Evolutionary conservation across 2,888 invertebrate species (phyloP), one percentile per base, ranked within the genome.

Genomic region (Helleia helle): DNA sequence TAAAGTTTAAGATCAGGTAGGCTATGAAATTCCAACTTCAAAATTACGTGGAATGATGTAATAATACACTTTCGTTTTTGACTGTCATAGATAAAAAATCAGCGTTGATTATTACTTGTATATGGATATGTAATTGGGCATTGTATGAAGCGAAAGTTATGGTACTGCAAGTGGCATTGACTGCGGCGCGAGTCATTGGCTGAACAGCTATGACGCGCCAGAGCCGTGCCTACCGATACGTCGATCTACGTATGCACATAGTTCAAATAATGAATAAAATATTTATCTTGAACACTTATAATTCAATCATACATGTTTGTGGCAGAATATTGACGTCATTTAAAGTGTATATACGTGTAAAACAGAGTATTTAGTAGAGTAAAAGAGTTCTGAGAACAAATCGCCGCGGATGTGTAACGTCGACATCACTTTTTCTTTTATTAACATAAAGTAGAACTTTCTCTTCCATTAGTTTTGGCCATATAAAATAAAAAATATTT

Each of bases 81-180:
- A 11, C 18, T 11, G 7, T 22, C 12, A 22, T 7, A 22, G 34
- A 34, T 12, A 34, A 34, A n/a, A 22, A 22, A 8, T 8, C 22
- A 3, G 17, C 22, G 22, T 7, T 8, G 5, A 22, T 22, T 30
- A 11, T n/a, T 26, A 34, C 18, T 22, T 34, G 13, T 29, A 7
- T 13, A 12, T 42, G 22, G 36, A 43, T 28, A 29, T 39, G 41
- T 38, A 44, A 45, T 45, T 44, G 40, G 44, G 47, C 43, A 43
- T 46, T 41, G 49, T 50, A 43, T 42, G 41, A 55, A 57, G 62
- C 57, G 61, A 62, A 61, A 62, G 62, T 62, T 60, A 59, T 59
- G 53, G 55, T 31, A 39, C 41, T 45, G 43, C 54, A 50, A 53
- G 53, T 54, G 55, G 57, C 58, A 59, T 55, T 59, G 58, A 59